Base-by-base conservation (phyloP, 2,888 invertebrate species). In the Euplexia lucipara region DNA sequence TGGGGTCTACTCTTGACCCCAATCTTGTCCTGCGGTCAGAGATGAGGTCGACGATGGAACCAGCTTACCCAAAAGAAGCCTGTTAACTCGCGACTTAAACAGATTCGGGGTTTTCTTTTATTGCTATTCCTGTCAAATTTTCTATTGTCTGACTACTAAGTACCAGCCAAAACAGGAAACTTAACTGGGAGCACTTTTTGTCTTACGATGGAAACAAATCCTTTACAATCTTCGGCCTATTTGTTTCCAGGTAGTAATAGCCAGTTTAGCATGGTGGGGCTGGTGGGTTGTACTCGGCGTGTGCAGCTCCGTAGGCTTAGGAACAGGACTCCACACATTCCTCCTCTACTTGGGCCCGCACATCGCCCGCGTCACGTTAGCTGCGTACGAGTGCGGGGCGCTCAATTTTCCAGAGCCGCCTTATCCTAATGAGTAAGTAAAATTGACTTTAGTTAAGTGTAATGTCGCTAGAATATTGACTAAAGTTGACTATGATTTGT, bases 261-360 rank as follows among this genome's bases (percentile, higher is more conserved):
- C 90, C 14, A 92, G 92, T 42, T 74, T 96, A 5, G 92, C 97
- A 53, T 98, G 98, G 98, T 98, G 97, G 96, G 95, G 97, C 14
- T 99, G 98, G 95, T 99, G 99, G 99, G 96, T 99, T 71, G 97
- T 98, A 12, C 96, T 99, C 51, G 99, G 99, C 16, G 98, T 99
- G 41, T 96, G 99, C 79, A 99, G 99, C 42, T 99, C 99, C 0
- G 99, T 99, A 61, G 99, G 99, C 0, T 96, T 99, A 57, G 99
- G 99, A 42, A 99, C 99, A 0, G 99, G 99, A 1, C 96, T 99
- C 59, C 99, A 99, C 92, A 99, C 99, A 68, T 99, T 99, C 96
- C 96, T 99, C 56, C 96, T 99, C 70, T 99, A 99, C 93, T 95
- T 99, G 88, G 99, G 99, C n/a, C 99, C 99, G 34, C 99, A 99